Percentiles rank a stretch among this genome's conserved stretches.
phyloP scores from a whole-genome alignment of 2,113 vertebrate genomes.

The Cromileptes altivelis region DNA sequence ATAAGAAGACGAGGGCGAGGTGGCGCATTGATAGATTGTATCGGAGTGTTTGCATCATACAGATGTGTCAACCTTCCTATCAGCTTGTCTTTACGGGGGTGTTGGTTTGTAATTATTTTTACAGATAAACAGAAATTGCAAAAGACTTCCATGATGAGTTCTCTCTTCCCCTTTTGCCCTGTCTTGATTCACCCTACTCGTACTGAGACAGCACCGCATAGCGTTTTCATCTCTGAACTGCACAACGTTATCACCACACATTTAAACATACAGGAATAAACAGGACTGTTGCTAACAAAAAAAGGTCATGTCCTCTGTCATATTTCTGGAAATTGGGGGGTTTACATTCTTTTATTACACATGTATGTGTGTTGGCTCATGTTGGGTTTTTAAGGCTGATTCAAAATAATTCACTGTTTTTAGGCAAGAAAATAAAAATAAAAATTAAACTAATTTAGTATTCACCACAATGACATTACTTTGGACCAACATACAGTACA shows the following conservation, averaged over 20 bases:
- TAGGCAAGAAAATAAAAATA: too few relatives aligned
- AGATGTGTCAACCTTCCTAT: not conserved
- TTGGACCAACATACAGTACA: too few relatives aligned
- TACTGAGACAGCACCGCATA: not conserved
- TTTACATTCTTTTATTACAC: not conserved
- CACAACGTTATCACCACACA: not conserved
- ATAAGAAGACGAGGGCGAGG: not conserved
- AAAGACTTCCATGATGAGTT: not conserved
- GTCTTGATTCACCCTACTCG: not conserved
- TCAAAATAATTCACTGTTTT: not conserved
- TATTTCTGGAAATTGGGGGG: not conserved
- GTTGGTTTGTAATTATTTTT: not conserved
- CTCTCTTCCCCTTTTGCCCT: not conserved
- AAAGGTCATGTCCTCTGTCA: not conserved
- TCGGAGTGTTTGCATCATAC: conserved; percentile 10
- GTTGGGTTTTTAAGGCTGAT: not conserved
- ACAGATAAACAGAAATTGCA: not conserved
- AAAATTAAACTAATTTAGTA: not conserved
- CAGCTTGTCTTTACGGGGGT: not conserved
- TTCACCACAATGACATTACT: not conserved
- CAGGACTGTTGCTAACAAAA: too few relatives aligned
- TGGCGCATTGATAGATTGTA: not conserved
- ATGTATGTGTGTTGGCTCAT: too few relatives aligned
- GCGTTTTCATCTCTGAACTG: not conserved
- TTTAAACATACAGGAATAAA: not conserved